Evolutionary conservation across 2,797 vertebrate genomes (phyloP).

Genomic region (Chloroceryle amazona): DNA sequence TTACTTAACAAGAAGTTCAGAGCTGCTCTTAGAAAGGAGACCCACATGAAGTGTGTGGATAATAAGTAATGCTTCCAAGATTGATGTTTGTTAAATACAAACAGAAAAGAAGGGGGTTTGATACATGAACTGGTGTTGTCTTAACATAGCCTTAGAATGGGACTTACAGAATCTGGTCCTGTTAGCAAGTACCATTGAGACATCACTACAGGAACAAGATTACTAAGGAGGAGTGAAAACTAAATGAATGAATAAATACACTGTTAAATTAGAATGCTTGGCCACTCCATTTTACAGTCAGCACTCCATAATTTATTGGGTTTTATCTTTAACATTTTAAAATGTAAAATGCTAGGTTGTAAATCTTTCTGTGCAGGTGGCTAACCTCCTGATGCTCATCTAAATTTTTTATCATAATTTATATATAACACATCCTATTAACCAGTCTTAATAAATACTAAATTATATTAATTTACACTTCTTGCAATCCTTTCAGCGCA

Average conservation of each 20-base stretch:
- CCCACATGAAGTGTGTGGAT: not conserved
- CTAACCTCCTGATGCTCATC: not conserved
- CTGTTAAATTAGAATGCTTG: not conserved
- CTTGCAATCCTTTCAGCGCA: not conserved
- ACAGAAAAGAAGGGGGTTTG: not conserved
- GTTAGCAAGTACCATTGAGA: not conserved
- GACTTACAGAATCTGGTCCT: not conserved
- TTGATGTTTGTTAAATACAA: not conserved
- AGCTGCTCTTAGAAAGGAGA: not conserved
- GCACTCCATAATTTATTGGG: accelerated
- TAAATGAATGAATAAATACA: not conserved
- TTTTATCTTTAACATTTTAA: not conserved
- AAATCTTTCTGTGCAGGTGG: not conserved
- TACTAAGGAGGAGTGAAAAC: not conserved
- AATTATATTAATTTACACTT: not conserved
- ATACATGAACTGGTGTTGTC: not conserved
- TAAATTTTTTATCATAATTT: not conserved
- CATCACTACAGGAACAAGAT: not conserved
- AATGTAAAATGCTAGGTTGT: not conserved
- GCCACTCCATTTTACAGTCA: not conserved
- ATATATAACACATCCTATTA: not conserved
- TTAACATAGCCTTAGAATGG: not conserved
- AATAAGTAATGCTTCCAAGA: not conserved
- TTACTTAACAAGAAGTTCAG: not conserved
- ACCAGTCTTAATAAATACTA: not conserved